Conservation (phyloP, 2,797 vertebrate genomes). For the Hipposideros larvatus region DNA sequence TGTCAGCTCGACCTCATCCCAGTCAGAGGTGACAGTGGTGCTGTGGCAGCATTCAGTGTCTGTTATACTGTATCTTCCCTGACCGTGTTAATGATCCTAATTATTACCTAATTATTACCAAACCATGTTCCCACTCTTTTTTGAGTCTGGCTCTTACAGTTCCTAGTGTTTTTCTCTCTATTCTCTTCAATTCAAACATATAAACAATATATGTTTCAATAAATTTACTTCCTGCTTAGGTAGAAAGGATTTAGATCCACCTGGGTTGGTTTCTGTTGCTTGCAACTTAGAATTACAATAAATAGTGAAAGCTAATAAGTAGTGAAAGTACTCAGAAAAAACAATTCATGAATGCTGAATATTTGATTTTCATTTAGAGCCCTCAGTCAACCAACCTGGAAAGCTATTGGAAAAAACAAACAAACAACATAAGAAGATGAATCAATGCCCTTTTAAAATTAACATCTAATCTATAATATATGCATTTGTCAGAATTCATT, state of each 20-base stretch:
- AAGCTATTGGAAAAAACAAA: background rate
- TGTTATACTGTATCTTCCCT: background rate
- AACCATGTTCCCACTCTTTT: background rate
- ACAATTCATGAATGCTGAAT: background rate
- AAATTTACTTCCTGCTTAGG: background rate
- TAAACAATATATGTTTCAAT: background rate
- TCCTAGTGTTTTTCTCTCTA: background rate
- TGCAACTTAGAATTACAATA: background rate
- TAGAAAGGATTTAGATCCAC: background rate
- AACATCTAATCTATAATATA: background rate
- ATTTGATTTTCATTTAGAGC: background rate
- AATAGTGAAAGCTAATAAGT: background rate
- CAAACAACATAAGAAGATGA: background rate
- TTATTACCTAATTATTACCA: background rate
- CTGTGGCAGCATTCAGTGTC: background rate
- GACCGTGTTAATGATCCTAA: background rate
- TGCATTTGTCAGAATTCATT: conserved; percentile 34
- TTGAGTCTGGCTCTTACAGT: background rate
- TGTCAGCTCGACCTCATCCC: background rate
- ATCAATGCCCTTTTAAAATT: background rate
- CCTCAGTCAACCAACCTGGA: background rate
- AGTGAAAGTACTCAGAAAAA: background rate
- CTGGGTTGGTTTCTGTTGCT: background rate
- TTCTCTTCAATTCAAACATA: background rate
- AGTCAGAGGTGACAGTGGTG: no score